phyloP scores from a whole-genome alignment of 2,888 invertebrate genomes.

The Xanthorhoe designata region DNA sequence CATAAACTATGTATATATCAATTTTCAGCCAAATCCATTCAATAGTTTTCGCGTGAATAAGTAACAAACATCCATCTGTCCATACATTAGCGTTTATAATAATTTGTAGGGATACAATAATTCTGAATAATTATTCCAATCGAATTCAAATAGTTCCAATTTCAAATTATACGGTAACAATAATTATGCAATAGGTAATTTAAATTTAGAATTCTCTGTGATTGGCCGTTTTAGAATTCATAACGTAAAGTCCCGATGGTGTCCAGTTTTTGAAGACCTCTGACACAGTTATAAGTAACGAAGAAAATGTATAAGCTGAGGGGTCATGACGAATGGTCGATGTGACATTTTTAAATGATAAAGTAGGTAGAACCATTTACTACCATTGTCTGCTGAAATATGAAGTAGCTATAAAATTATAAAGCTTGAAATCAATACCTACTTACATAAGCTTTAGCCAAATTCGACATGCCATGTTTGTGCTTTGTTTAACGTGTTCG shows the following conservation, averaged over 20 bases:
- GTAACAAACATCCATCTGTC: no score
- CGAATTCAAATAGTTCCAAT: conserved; percentile 33
- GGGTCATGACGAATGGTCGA: conserved; percentile 6
- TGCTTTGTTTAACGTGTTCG: no score
- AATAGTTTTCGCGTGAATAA: no score
- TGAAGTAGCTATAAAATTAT: no score
- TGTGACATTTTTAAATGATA: conserved; percentile 15
- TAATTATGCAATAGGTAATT: conserved; percentile 61
- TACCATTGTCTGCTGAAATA: no score
- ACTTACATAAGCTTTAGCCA: no score
- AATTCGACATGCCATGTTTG: no score
- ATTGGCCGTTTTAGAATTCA: conserved; percentile 50
- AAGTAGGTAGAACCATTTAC: neutral
- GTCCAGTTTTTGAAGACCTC: conserved; percentile 12
- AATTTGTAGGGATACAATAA: neutral
- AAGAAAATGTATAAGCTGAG: neutral
- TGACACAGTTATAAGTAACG: neutral
- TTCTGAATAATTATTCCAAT: conserved; percentile 5
- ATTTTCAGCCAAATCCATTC: no score
- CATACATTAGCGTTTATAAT: no score
- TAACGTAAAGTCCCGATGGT: neutral
- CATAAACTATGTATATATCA: no score
- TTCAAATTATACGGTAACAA: conserved; percentile 39
- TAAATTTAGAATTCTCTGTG: conserved; percentile 61
- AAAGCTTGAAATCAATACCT: no score